Conservation (phyloP, 2,113 vertebrate genomes). For the Parotia lawesii region DNA sequence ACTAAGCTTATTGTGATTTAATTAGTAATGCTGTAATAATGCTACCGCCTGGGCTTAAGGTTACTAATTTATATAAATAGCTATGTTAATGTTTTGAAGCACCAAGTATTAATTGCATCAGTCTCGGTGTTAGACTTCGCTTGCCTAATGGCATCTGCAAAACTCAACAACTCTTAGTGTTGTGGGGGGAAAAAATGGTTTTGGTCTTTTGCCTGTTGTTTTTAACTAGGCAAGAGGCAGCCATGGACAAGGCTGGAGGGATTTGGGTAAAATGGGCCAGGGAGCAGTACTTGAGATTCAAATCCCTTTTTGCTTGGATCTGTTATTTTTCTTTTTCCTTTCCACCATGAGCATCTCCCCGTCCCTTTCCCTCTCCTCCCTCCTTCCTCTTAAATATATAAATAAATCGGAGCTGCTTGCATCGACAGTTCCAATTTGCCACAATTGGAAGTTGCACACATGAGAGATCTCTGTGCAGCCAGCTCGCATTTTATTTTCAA, state of each 20-base stretch:
- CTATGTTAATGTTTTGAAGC: constrained; percentile 59
- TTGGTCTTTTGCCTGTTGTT: constrained; percentile 56
- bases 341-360: not conserved
- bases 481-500: constrained; percentile 72
- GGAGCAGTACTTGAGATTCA: constrained; percentile 60
- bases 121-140: constrained; percentile 14
- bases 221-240: constrained; percentile 57
- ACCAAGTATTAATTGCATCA: constrained; percentile 63
- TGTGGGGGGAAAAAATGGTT: not conserved
- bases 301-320: constrained; percentile 58
- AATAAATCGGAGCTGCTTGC: constrained; percentile 69
- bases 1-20: constrained; percentile 68
- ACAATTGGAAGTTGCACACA: constrained; percentile 70
- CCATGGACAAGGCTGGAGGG: constrained; percentile 30
- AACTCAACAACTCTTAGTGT: constrained; percentile 27
- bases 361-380: constrained; percentile 24
- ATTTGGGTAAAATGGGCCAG: constrained; percentile 60
- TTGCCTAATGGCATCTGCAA: constrained; percentile 40
- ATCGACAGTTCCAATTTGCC: constrained; percentile 71
- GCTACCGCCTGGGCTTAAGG: constrained; percentile 52
- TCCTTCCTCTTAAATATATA: constrained; percentile 65
- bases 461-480: constrained; percentile 68
- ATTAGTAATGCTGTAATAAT: constrained; percentile 65
- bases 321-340: constrained; percentile 51
- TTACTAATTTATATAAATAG: constrained; percentile 70